Base-by-base conservation (phyloP, 1,140 invertebrate genomes). In the Zaprionus kolodkinae region DNA sequence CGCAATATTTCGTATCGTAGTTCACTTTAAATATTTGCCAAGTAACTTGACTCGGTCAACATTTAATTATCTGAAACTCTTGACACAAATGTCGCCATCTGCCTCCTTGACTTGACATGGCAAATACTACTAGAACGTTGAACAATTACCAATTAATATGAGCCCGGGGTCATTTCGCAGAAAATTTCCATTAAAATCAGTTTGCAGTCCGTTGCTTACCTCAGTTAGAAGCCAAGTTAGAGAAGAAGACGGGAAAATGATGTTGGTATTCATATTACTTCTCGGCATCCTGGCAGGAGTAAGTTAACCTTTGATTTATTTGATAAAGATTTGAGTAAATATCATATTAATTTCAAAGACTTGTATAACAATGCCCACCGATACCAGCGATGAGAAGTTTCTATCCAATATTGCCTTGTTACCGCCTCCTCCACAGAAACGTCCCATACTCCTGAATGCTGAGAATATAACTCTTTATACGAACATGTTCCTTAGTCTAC, bases 111-210 rank as follows among this genome's bases (percentile, higher is more conserved):
- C 48, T 72, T 68, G 45, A 45, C 40, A 45, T 45, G 64, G 54
- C 68, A 83, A 87, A 72, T 57, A 45, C 40, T 57, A 45, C n/a
- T 45, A 15, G 40, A 75, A 43, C 45, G 27, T 6, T 62, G 67
- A 79, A 79, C 72, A 76, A 86, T 62, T 65, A 55, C 27, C 77
- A 89, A 84, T 88, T 88, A 88, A 84, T 88, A 78, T 66, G 36
- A 33, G 55, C 64, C 52, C 56, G 67, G 70, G 80, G 64, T 80
- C 84, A 84, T 57, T n/a, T 54, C 48, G 59, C 50, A 45, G 54
- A 43, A 38, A 60, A 9, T 12, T 69, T 50, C 67, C 69, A 74
- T 89, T 84, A 84, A 88, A 88, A 78, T 65, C 60, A 66, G 64
- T 33, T 35, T 33, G 30, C 6, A 6, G 13, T 43, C 56, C 3